Percentiles rank a stretch among this genome's conserved stretches.
These are phyloP conservation scores for Ephestia elutella DNA, from an alignment of 1,140 invertebrate genomes.

Conservation along the genomic window DNA sequence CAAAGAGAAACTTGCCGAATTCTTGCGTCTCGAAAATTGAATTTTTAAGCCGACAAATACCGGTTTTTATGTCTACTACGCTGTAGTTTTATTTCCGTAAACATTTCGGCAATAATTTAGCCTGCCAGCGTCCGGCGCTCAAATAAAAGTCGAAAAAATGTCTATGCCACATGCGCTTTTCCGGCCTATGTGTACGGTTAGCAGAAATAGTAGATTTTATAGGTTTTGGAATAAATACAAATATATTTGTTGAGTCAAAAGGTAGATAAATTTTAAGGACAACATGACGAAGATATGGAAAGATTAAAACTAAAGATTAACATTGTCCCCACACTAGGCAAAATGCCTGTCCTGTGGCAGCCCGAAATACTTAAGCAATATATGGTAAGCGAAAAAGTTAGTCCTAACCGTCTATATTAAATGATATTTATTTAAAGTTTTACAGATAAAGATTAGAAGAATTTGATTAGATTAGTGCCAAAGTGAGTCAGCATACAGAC, in stretches of 20 bases:
- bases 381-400: too few species aligned
- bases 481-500: too few species aligned
- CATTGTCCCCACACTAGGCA: too few species aligned
- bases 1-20: not conserved
- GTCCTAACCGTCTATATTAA: too few species aligned
- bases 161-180: slow-evolving; percentile 5
- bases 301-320: too few species aligned
- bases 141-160: slow-evolving; percentile 9
- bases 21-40: slow-evolving; percentile 5
- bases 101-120: slow-evolving; percentile 8
- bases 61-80: slow-evolving; percentile 7
- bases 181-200: slow-evolving; percentile 1
- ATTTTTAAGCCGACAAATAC: slow-evolving; percentile 10
- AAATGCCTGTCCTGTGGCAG: too few species aligned
- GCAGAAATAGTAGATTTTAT: not conserved
- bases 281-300: too few species aligned
- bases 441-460: too few species aligned
- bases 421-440: too few species aligned
- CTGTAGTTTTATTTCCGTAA: slow-evolving; percentile 11
- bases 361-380: too few species aligned
- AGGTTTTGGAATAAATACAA: not conserved
- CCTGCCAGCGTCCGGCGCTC: not conserved
- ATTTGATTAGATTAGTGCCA: too few species aligned
- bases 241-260: not conserved
- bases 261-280: too few species aligned